Evolutionary conservation across 2,113 vertebrate genomes (phyloP).

Genomic region (Pterophyllum scalare): DNA sequence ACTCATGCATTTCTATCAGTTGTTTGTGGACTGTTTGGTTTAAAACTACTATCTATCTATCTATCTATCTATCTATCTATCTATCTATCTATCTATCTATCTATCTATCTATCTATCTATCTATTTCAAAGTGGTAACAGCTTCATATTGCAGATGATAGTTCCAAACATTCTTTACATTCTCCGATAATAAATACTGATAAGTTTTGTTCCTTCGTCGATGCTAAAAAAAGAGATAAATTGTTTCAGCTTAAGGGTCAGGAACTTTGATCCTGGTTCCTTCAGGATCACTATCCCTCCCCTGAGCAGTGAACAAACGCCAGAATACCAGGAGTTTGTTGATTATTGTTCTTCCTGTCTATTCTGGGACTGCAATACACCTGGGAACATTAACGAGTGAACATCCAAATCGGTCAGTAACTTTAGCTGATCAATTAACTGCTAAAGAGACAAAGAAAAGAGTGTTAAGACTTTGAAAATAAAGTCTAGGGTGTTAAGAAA

Average conservation of each 20-base stretch:
- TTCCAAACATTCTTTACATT: background rate
- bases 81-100: background rate
- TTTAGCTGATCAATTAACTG: conserved; percentile 34
- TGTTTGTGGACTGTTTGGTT: background rate
- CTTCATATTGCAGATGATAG: background rate
- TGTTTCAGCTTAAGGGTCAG: background rate
- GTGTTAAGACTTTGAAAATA: background rate
- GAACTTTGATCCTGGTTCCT: background rate
- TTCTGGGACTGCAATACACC: conserved; percentile 11
- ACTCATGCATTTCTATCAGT: background rate
- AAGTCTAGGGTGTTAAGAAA: background rate
- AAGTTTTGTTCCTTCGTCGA: too few relatives aligned
- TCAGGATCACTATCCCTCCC: background rate
- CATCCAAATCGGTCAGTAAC: conserved; percentile 13
- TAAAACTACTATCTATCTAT: background rate
- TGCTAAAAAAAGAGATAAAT: background rate
- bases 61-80: background rate
- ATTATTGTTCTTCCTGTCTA: conserved; percentile 11
- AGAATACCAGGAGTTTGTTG: background rate
- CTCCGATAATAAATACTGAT: too few relatives aligned
- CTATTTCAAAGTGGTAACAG: background rate
- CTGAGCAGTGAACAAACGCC: background rate
- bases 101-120: too few relatives aligned
- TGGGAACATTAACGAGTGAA: conserved; percentile 7
- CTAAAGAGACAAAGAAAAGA: conserved; percentile 17